Base-by-base conservation (phyloP, 2,888 invertebrate genomes). In the Apocheima hispidaria region DNA sequence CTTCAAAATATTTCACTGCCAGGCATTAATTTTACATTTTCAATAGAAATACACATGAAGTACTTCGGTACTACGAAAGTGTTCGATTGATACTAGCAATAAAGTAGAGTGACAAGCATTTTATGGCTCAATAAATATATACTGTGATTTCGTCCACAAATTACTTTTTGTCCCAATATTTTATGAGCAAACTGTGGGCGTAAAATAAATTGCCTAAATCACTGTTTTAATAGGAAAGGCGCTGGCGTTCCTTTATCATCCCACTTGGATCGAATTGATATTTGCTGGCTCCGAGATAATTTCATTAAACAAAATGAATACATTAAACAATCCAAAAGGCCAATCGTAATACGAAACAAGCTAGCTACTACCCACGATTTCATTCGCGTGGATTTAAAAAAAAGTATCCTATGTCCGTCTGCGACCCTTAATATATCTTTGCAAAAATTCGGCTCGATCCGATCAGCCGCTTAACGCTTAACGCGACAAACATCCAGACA, bases 81-180 rank as follows among this genome's bases (percentile, higher is more conserved):
- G 56, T 65, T 62, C 44, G 62, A 66, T 64, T 59, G 50, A 63
- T 58, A 43, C 51, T 16, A 28, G 60, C 54, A 65, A 67, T 71
- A 71, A 69, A 69, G 55, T 59, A 50, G 52, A 60, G 54, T 50
- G 49, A 67, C 55, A 64, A 53, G 56, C 56, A 49, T 67, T 70
- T 71, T 69, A 69, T 53, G 64, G 58, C 54, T 51, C 55, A 55
- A 66, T 60, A 67, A 62, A 63, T 46, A 36, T 43, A 61, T 46
- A 36, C 36, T 54, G 60, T 66, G 67, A 68, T 66, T 66, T 53
- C 46, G 35, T 41, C 52, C 55, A 49, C 55, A 63, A 55, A 68
- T 65, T 63, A 55, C 55, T 53, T 53, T 51, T 56, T 52, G 56
- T 62, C 35, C 50, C 30, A 38, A 35, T 56, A 49, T 50, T 60